A percentile compares a stretch with the other conserved stretches of the same genome.
These are phyloP conservation scores for Porites divaricata DNA, from an alignment of 92 coral and sea anemone genomes.

Conservation along the genomic window DNA sequence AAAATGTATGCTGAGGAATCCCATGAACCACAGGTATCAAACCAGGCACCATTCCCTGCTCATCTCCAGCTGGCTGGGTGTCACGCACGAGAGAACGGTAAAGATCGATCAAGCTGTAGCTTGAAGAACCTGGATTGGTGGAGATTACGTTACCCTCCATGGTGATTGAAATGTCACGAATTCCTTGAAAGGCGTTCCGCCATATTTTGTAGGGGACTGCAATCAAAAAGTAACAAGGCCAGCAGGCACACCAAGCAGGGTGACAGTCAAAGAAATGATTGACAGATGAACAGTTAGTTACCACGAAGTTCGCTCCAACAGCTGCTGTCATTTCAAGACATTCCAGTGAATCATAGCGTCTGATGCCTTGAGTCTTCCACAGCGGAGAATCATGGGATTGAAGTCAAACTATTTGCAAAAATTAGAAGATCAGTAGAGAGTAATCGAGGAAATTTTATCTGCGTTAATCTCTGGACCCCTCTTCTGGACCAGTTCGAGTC, in stretches of 20 bases:
- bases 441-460: not conserved
- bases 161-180: constrained; percentile 63
- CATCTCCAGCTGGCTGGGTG: constrained; percentile 43
- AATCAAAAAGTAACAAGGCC: constrained; percentile 56
- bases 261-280: constrained; percentile 49
- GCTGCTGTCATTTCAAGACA: too few species aligned
- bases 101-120: constrained; percentile 53
- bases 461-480: not conserved
- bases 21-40: constrained; percentile 24
- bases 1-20: constrained; percentile 15
- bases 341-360: too few species aligned
- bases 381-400: constrained; percentile 7
- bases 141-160: constrained; percentile 61
- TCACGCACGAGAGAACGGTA: constrained; percentile 18
- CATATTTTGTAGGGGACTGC: constrained; percentile 92
- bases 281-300: constrained; percentile 74
- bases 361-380: too few species aligned
- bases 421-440: not conserved
- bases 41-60: constrained; percentile 7
- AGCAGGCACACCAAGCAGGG: constrained; percentile 62
- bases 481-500: too few species aligned
- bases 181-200: constrained; percentile 68
- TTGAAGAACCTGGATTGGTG: constrained; percentile 41
- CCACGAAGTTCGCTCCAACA: constrained; percentile 30
- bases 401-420: constrained; percentile 73